A percentile compares a stretch with the other conserved stretches of the same genome.
Conservation (phyloP, 2,797 vertebrate species). For the Jordanella pulchra region DNA sequence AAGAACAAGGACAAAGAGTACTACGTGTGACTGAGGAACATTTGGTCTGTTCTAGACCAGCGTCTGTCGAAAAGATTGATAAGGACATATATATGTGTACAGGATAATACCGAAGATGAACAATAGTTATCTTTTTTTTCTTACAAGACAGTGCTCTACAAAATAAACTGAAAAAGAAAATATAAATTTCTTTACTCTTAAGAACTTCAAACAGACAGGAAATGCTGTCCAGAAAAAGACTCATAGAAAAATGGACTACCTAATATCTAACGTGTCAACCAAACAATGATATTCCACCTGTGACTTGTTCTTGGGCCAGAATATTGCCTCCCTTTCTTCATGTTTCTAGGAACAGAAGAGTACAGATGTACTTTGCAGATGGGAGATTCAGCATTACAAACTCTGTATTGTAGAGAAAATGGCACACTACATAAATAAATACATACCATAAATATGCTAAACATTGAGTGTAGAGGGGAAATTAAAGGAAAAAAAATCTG, state of each 20-base stretch:
- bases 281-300: slow-evolving; percentile 69
- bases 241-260: slow-evolving; percentile 71
- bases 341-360: slow-evolving; percentile 78
- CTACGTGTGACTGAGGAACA: slow-evolving; percentile 90
- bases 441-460: slow-evolving; percentile 74
- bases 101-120: slow-evolving; percentile 85
- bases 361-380: slow-evolving; percentile 78
- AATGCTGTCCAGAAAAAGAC: slow-evolving; percentile 48
- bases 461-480: slow-evolving; percentile 83
- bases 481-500: slow-evolving; percentile 76
- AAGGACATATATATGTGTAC: slow-evolving; percentile 84
- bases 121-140: slow-evolving; percentile 87
- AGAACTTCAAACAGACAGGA: slow-evolving; percentile 74
- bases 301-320: slow-evolving; percentile 72
- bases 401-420: slow-evolving; percentile 84
- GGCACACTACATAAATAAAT: slow-evolving; percentile 66
- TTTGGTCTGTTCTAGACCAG: slow-evolving; percentile 63
- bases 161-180: slow-evolving; percentile 70
- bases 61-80: slow-evolving; percentile 73
- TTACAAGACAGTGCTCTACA: slow-evolving; percentile 66
- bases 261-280: slow-evolving; percentile 66
- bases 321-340: slow-evolving; percentile 79
- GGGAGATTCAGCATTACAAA: slow-evolving; percentile 70
- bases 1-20: slow-evolving; percentile 99
- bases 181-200: slow-evolving; percentile 83